Base-by-base conservation (phyloP, 2,888 invertebrate species). In the Dyspetes luteomarginatus region DNA sequence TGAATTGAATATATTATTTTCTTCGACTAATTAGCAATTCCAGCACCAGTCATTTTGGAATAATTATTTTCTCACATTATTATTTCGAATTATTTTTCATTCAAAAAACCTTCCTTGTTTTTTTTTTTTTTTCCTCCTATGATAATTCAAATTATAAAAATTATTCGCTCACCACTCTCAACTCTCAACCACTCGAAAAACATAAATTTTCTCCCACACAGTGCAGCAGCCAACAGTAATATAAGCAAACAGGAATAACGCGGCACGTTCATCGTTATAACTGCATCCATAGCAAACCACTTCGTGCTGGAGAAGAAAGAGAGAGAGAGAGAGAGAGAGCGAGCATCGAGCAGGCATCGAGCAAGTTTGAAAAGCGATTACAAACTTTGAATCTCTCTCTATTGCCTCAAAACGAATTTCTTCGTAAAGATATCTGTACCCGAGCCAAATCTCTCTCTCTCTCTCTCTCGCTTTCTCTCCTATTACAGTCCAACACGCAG, bases 281-380 rank as follows among this genome's bases (percentile, higher is more conserved):
- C 50, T 50, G 50, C 22, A 50, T 9, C 22, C 36, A 28, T 9
- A 36, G 15, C 48, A 48, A 17, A 48, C 17, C 36, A 3, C 9
- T 12, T 36, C 36, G 36, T 12, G 36, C 9, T 36, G 36, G 12
- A 36, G 7, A 12, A 2, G 5, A 36, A 9, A 45, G 15, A 48
- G 28, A 19, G 50, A 43, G 22, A 24, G 41, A 43, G 52, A 0
- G 15, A 43, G 12, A 43, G 24, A 52, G 12, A 22, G 22, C n/a
- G 22, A 55, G 41, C n/a, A 17, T 24, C 26, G 60, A 26, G 60
- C n/a, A n/a, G n/a, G n/a, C 56, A 80, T 69, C 71, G 64, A 55
- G 77, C 67, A 64, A 81, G 56, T 81, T 76, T 73, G 67, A 77
- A 81, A 81, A 77, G 77, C 77, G 77, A 81, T 81, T 77, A 73